Base-by-base conservation (phyloP, 2,113 vertebrate genomes). In the Cromileptes altivelis region DNA sequence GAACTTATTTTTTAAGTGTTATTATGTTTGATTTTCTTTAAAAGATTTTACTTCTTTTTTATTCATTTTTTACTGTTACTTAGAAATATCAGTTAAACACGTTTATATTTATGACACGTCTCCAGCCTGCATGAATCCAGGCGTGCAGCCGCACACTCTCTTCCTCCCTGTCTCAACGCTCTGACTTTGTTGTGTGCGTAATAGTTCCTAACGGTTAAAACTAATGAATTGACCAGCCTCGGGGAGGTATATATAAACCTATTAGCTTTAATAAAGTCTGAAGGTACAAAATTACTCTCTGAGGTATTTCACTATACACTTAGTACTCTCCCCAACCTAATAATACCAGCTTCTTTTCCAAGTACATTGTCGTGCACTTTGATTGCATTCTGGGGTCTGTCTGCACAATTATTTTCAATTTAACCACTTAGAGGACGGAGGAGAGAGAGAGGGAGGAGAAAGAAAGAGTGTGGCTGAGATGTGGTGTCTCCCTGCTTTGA, bases 211-310 rank as follows among this genome's bases (percentile, higher is more conserved):
- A 89, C 68, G 63, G 84, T 91, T 90, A 86, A 83, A 90, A 78
- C 85, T 94, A 93, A 93, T 92, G 90, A 93, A 94, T 87, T 90
- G 91, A 91, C 72, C 90, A 93, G 89, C 91, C 88, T 92, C 67
- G 19, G 90, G 87, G 91, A 91, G 86, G 83, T 90, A 91, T 92
- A 94, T 91, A 91, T 93, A 94, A 93, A 92, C 88, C 88, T 90
- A 92, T 94, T 93, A 93, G 84, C 89, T 93, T 92, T 92, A 92
- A 93, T 93, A 92, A 91, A 93, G 89, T 92, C 89, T 83, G 77
- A 92, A 90, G 88, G 79, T 91, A 87, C 89, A 87, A 92, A 93
- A 93, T 86, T 68, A 90, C 90, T 91, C 91, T 92, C 90, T 70
- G 88, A 88, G 89, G 91, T 91, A 84, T 93, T 92, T 92, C 83